phyloP scores from a whole-genome alignment of 2,888 invertebrate species.

The Siphlonurus alternatus region DNA sequence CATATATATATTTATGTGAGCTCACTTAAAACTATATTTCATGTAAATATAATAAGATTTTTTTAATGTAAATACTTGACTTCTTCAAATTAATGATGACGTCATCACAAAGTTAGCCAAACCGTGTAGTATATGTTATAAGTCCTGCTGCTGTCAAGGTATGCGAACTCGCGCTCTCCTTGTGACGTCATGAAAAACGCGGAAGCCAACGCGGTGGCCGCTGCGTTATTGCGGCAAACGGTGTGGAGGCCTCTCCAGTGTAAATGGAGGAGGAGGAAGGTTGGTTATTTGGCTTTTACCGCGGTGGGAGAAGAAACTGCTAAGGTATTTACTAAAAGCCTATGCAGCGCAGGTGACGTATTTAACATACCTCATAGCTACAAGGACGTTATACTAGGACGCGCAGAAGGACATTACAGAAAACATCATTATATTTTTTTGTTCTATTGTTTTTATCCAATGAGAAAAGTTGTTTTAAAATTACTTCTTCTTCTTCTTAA shows the following conservation, averaged over 20 bases:
- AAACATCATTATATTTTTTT: not conserved
- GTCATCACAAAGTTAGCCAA: no score
- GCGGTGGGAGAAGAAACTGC: no score
- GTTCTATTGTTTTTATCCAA: not conserved
- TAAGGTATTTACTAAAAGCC: no score
- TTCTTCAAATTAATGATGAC: no score
- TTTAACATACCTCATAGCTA: not conserved
- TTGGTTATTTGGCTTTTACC: no score
- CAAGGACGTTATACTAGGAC: not conserved
- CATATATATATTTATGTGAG: no score
- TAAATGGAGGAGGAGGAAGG: no score
- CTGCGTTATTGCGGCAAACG: not conserved
- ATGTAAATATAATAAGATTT: no score
- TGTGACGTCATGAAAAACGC: not conserved
- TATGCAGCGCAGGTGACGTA: not conserved
- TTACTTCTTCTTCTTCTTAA: not conserved
- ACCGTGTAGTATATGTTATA: no score
- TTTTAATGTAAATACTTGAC: no score
- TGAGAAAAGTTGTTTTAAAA: not conserved
- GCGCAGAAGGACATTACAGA: not conserved
- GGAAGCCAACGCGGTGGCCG: not conserved
- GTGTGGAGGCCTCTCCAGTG: no score
- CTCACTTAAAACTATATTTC: no score
- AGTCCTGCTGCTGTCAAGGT: not conserved
- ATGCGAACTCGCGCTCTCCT: not conserved